Evolutionary conservation across 2,113 vertebrate genomes (phyloP).

Genomic region (Ascaphus truei): DNA sequence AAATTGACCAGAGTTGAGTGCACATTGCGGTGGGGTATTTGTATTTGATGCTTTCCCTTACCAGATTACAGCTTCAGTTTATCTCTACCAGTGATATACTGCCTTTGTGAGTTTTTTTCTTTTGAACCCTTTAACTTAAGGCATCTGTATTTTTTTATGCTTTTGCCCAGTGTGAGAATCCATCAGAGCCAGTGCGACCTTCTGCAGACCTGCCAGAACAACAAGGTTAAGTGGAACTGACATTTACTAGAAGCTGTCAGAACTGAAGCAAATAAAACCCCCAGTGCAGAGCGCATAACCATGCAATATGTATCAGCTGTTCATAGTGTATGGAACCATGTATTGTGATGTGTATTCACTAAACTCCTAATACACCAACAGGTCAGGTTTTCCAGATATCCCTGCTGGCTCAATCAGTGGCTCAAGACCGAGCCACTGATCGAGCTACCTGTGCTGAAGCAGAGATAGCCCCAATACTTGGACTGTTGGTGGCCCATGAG

Average conservation of each 20-base stretch:
- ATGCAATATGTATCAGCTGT: not conserved
- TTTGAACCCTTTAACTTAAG: slow-evolving; percentile 17
- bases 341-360: too few relatives aligned
- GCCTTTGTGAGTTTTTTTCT: not conserved
- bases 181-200: slow-evolving; percentile 16
- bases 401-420: too few relatives aligned
- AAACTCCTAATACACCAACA: too few relatives aligned
- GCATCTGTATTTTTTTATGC: slow-evolving; percentile 4
- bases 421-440: too few relatives aligned
- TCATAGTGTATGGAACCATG: too few relatives aligned
- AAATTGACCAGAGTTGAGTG: too few relatives aligned
- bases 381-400: too few relatives aligned
- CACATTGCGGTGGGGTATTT: not conserved
- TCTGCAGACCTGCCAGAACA: slow-evolving; percentile 17
- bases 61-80: not conserved
- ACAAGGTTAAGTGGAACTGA: slow-evolving; percentile 34
- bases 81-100: slow-evolving; percentile 3
- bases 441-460: too few relatives aligned
- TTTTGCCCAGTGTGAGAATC: slow-evolving; percentile 14
- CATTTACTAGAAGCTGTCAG: slow-evolving; percentile 36
- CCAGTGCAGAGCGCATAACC: not conserved
- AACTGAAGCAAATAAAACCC: slow-evolving; percentile 22
- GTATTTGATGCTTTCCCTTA: not conserved
- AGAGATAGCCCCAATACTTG: too few relatives aligned
- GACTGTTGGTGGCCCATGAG: too few relatives aligned